Conservation (phyloP, 2,888 invertebrate species). For the Iselma pallidipennis region DNA sequence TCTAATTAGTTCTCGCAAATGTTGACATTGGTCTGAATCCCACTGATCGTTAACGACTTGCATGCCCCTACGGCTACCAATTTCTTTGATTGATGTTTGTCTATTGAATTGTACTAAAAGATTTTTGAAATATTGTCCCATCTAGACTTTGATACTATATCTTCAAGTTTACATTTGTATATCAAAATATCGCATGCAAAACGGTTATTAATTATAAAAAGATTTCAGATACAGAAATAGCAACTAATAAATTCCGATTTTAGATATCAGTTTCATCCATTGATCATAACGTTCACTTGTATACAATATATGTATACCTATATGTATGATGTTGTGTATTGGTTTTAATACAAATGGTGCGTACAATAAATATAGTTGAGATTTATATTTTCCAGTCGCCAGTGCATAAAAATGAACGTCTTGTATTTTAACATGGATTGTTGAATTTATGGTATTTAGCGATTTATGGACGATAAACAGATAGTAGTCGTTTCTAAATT, state of each 20-base stretch:
- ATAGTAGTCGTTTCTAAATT: not conserved
- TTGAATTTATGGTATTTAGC: slow-evolving; percentile 10
- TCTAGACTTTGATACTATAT: slow-evolving; percentile 8
- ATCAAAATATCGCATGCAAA: slow-evolving; percentile 34
- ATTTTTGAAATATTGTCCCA: not conserved
- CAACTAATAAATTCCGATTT: slow-evolving; percentile 15
- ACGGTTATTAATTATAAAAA: slow-evolving; percentile 28
- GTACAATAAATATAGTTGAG: slow-evolving; percentile 1
- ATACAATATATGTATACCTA: not conserved
- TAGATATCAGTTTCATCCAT: slow-evolving; percentile 6
- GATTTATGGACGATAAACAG: not conserved
- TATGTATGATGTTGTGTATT: not conserved
- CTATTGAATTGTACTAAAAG: not conserved
- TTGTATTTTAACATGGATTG: slow-evolving; percentile 17
- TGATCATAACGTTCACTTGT: slow-evolving; percentile 7
- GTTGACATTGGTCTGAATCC: no score
- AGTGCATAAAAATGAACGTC: slow-evolving; percentile 16
- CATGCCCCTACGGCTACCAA: not conserved
- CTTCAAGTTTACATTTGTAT: slow-evolving; percentile 20
- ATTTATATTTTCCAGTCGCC: slow-evolving; percentile 21
- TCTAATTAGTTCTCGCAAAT: no score
- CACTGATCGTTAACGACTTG: no score
- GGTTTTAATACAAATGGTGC: slow-evolving; percentile 5
- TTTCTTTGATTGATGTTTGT: slow-evolving; percentile 1
- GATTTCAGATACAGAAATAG: not conserved